Base-by-base conservation (phyloP, 2,888 invertebrate species). In the Drosophila buzzatii region DNA sequence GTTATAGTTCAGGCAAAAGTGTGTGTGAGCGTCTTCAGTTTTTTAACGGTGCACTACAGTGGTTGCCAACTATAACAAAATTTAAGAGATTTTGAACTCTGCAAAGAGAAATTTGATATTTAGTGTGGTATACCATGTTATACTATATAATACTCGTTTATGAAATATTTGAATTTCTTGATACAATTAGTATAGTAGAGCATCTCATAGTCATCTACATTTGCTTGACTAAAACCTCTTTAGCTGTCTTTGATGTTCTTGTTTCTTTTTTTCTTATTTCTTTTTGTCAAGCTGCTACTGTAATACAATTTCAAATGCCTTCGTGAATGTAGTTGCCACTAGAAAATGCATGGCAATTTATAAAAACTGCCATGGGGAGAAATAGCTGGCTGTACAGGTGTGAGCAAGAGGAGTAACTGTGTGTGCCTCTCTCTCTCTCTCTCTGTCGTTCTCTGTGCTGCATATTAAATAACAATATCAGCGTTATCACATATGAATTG, bases 381-480 rank as follows among this genome's bases (percentile, higher is more conserved):
- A 49, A 18, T 12, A 18, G 49, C 12, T 31, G 53, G 27, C 64
- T 57, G 39, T 16, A 12, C 31, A 23, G 47, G 44, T 49, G 45
- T 47, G 27, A 14, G 37, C 31, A 27, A 5, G 12, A 33, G 33
- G 9, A 8, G 3, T 33, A 33, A 33, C 33, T 35, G 16, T 41
- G n/a, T n/a, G 6, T 27, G 7, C 31, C 49, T 31, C 6, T 18
- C 33, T 31, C 49, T 20, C 42, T 18, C 27, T 52, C 20, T 20
- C 44, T 14, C 12, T 18, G 12, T 35, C 33, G 20, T 35, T 35
- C 20, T 14, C 1, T 60, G 16, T 44, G 41, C n/a, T 72, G 81
- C 77, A 85, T 83, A 74, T 85, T 80, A 81, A 75, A 86, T 69
- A 81, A 59, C 67, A 51, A 72, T 81, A 70, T 77, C 84, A 71